A percentile compares a stretch with the other conserved stretches of the same genome.
Conservation (phyloP, 2,888 invertebrate genomes). For the Falcaria lacertinaria region DNA sequence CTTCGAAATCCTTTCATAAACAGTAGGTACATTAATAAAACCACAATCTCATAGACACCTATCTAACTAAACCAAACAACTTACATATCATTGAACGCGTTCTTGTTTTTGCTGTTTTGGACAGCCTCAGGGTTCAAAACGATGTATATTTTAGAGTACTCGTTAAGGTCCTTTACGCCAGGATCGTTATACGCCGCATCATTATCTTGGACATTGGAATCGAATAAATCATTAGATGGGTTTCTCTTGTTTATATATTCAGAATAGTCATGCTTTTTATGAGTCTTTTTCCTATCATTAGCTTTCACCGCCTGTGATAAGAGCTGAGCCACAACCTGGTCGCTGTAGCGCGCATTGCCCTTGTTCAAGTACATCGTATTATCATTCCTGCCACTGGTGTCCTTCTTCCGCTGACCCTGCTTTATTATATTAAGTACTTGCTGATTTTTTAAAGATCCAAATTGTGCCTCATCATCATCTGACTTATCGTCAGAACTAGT, state of each 20-base stretch:
- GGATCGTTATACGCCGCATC: slow-evolving; percentile 9
- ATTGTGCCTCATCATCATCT: slow-evolving; percentile 12
- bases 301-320: slow-evolving; percentile 5
- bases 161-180: slow-evolving; percentile 18
- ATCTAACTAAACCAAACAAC: too few species aligned
- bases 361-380: background rate
- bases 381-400: slow-evolving; percentile 1
- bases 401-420: slow-evolving; percentile 11
- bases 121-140: slow-evolving; percentile 43
- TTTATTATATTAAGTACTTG: slow-evolving; percentile 25
- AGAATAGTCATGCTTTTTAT: background rate
- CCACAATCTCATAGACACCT: too few species aligned
- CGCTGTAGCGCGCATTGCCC: background rate
- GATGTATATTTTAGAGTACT: slow-evolving; percentile 50
- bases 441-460: slow-evolving; percentile 16
- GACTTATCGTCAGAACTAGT: slow-evolving; percentile 9
- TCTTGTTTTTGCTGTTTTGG: slow-evolving; percentile 28
- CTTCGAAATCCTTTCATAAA: slow-evolving; percentile 36
- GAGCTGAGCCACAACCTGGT: slow-evolving; percentile 9
- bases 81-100: slow-evolving; percentile 43
- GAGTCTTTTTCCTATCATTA: background rate
- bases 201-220: slow-evolving; percentile 1
- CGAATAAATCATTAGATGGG: background rate
- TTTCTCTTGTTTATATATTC: background rate
- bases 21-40: too few species aligned